phyloP scores from a whole-genome alignment of 2,888 invertebrate genomes.

The Minunthozetes semirufus region DNA sequence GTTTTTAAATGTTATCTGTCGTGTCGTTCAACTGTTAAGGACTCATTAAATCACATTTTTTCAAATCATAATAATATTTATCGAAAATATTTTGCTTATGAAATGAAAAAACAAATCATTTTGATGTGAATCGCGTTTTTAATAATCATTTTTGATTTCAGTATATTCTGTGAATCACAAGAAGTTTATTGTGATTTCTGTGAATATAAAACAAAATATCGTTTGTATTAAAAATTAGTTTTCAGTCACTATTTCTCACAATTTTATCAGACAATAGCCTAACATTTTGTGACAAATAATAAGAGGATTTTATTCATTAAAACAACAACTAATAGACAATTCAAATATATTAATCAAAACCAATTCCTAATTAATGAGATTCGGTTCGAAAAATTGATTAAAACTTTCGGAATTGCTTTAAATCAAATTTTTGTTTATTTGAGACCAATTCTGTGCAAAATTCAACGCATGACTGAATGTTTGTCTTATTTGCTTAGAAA shows the following conservation, averaged over 20 bases:
- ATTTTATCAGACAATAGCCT: neutral
- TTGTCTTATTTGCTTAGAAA: neutral
- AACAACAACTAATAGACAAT: neutral
- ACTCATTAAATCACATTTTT: neutral
- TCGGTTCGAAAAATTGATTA: neutral
- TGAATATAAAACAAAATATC: neutral
- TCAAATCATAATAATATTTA: neutral
- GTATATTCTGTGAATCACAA: neutral
- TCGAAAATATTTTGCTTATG: conserved; percentile 2
- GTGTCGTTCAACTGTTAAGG: neutral
- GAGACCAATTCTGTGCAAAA: no score
- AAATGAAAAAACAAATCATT: neutral
- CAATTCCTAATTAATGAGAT: neutral
- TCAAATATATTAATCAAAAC: neutral
- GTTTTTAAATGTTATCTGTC: neutral
- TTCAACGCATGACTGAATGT: no score
- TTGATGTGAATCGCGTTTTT: neutral
- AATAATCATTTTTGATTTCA: neutral
- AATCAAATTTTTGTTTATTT: neutral
- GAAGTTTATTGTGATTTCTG: neutral
- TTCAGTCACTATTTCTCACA: neutral
- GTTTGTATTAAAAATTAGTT: neutral
- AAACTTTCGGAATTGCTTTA: neutral
- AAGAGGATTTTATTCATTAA: neutral
- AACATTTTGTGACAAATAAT: neutral